Evolutionary conservation across 92 coral and sea anemone species (phyloP).

Genomic region (Pocillopora grandis): DNA sequence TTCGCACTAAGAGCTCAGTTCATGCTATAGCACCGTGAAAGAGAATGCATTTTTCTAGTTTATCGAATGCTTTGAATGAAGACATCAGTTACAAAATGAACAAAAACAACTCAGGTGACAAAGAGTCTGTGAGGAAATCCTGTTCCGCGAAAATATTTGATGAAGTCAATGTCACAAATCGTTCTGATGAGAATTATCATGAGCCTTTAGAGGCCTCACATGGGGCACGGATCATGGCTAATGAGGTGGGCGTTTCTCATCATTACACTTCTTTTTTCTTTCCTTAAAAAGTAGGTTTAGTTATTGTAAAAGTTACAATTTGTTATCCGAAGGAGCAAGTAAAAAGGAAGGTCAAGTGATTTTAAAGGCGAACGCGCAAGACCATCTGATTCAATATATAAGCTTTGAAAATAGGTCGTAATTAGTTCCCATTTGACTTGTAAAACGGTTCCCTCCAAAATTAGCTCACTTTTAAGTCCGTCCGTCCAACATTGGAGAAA

Average conservation of each 20-base stretch:
- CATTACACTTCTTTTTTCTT: not conserved
- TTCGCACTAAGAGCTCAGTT: not conserved
- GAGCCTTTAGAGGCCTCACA: not conserved
- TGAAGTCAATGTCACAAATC: not conserved
- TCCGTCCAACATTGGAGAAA: no score
- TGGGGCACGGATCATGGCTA: not conserved
- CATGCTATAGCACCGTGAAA: not conserved
- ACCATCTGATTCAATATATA: no score
- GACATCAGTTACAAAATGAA: not conserved
- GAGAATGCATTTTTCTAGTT: not conserved
- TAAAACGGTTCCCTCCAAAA: no score
- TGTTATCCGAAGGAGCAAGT: no score
- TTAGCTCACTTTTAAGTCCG: no score
- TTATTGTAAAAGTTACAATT: no score
- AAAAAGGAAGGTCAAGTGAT: no score
- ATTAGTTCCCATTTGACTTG: no score
- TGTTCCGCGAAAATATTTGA: not conserved
- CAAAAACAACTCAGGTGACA: not conserved
- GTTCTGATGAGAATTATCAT: not conserved
- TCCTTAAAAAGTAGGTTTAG: not conserved
- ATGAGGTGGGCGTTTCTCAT: not conserved
- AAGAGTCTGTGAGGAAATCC: not conserved
- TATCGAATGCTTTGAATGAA: not conserved
- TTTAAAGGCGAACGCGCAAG: no score
- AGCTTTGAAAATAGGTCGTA: no score